These are phyloP conservation scores for Elanoides forficatus DNA, from an alignment of 2,113 vertebrate species.

Conservation along the genomic window DNA sequence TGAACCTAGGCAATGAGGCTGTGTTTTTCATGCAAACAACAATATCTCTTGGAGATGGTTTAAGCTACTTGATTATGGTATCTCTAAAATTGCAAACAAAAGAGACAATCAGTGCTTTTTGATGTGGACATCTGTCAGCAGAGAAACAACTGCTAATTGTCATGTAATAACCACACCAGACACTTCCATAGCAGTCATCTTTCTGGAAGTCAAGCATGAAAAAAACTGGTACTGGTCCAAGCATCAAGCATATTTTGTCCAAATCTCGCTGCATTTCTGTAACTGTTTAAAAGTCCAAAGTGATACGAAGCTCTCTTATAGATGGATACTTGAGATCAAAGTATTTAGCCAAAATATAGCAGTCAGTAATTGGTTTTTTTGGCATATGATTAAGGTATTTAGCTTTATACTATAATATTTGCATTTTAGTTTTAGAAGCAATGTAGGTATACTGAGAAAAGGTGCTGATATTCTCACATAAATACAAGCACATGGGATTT, in stretches of 20 bases:
- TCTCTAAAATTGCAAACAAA: neutral
- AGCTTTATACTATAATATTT: neutral
- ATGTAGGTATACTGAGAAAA: neutral
- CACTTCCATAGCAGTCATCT: slow-evolving; percentile 16
- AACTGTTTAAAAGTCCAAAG: neutral
- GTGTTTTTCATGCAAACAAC: neutral
- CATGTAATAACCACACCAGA: slow-evolving; percentile 15
- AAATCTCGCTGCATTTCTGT: neutral
- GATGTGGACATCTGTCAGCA: slow-evolving; percentile 32
- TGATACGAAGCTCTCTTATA: neutral
- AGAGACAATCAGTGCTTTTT: slow-evolving; percentile 24
- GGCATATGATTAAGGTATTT: neutral
- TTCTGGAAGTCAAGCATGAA: slow-evolving; percentile 32
- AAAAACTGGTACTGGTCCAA: slow-evolving; percentile 5
- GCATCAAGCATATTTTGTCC: neutral
- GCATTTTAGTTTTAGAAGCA: neutral
- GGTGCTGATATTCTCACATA: neutral
- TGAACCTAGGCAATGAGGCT: neutral
- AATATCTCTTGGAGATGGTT: neutral
- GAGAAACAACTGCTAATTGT: slow-evolving; percentile 46
- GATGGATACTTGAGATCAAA: neutral
- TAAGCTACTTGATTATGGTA: neutral
- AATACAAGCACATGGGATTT: neutral
- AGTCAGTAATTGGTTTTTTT: neutral
- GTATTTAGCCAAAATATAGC: neutral